These are phyloP conservation scores for Tiphia femorata DNA, from an alignment of 2,888 invertebrate species.

Conservation along the genomic window DNA sequence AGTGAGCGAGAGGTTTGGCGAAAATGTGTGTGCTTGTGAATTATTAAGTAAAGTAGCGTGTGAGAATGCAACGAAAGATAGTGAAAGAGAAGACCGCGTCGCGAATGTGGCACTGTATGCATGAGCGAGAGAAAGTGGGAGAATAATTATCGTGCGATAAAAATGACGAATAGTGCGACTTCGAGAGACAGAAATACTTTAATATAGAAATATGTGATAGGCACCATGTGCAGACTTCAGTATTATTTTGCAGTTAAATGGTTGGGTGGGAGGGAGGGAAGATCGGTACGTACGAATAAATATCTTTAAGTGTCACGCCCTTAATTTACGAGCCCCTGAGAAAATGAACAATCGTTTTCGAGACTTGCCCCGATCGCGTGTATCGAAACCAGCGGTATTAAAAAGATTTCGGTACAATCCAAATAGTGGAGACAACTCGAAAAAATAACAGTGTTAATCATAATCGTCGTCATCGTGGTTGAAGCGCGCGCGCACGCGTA, in stretches of 20 bases:
- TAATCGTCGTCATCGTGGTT: background rate
- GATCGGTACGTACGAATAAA: slow-evolving; percentile 54
- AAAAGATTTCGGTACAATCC: no score
- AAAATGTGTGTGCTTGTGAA: slow-evolving; percentile 7
- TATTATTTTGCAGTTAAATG: slow-evolving; percentile 67
- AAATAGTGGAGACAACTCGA: background rate
- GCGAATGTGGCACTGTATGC: slow-evolving; percentile 29
- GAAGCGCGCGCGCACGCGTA: background rate
- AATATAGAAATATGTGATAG: slow-evolving; percentile 67
- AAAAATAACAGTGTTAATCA: background rate
- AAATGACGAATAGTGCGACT: no score
- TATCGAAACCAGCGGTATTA: no score
- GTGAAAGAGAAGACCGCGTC: background rate
- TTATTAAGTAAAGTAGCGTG: slow-evolving; percentile 18
- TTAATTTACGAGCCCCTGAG: slow-evolving; percentile 41
- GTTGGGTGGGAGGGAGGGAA: slow-evolving; percentile 19
- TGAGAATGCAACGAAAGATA: slow-evolving; percentile 1
- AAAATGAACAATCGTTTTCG: slow-evolving; percentile 10
- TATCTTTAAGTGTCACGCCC: slow-evolving; percentile 42
- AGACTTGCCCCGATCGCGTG: no score
- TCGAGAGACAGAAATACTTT: slow-evolving; percentile 27
- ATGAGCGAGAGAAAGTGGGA: slow-evolving; percentile 32
- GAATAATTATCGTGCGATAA: slow-evolving; percentile 15
- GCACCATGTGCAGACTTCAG: slow-evolving; percentile 69
- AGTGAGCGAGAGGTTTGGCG: slow-evolving; percentile 13